Percentiles rank a stretch among this genome's conserved stretches.
phyloP scores from a whole-genome alignment of 2,888 invertebrate genomes.

The Melipona bicolor region DNA sequence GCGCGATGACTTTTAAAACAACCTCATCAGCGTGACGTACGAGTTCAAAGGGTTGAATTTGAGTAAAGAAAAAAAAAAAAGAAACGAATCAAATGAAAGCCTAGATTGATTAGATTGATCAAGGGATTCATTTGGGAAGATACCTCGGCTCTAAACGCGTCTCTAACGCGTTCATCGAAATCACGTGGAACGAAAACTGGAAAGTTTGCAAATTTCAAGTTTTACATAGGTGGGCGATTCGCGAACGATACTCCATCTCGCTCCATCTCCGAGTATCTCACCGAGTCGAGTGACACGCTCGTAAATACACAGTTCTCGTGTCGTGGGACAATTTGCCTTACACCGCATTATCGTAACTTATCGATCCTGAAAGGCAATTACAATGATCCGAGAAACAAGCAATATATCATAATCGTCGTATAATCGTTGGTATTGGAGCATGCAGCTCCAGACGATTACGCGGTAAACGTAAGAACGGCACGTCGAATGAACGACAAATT shows the following conservation, averaged over 20 bases:
- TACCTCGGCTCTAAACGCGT: not conserved
- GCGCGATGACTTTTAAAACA: not conserved
- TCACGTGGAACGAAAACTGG: not conserved
- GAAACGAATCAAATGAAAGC: not conserved
- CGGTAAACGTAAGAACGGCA: constrained; percentile 28
- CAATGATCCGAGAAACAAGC: not conserved
- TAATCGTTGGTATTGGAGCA: not conserved
- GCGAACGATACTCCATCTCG: not conserved
- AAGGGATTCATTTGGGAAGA: not conserved
- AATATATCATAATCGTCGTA: too few species aligned
- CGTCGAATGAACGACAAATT: constrained; percentile 18
- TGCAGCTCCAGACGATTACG: not conserved
- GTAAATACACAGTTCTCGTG: not conserved
- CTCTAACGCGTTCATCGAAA: not conserved
- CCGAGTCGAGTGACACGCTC: not conserved
- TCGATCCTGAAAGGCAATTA: not conserved
- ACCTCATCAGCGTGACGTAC: not conserved
- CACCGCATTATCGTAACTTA: not conserved
- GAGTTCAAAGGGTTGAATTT: not conserved
- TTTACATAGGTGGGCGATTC: not conserved
- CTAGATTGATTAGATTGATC: not conserved
- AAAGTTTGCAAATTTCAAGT: not conserved
- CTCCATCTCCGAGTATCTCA: not conserved
- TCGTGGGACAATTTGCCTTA: too few species aligned
- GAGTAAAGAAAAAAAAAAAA: not conserved